Evolutionary conservation across 2,113 vertebrate genomes (phyloP).

Genomic region (Natator depressus): DNA sequence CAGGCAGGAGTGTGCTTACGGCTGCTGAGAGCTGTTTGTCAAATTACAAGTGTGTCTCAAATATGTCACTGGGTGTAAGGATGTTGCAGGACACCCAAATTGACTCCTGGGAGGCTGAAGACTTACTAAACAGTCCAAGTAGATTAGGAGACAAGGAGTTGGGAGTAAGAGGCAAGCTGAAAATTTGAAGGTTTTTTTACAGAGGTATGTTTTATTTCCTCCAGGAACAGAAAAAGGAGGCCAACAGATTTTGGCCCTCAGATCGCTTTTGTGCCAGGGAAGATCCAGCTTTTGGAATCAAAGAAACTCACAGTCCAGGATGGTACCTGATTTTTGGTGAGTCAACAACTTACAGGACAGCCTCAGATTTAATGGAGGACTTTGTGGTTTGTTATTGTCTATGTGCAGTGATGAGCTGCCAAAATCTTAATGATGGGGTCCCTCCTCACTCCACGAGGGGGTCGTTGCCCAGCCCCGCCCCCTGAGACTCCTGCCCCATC

Average conservation of each 20-base stretch:
- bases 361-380: not conserved
- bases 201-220: not conserved
- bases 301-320: accelerated
- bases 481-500: no score
- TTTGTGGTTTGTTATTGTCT: not conserved
- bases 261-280: not conserved
- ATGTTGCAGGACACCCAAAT: not conserved
- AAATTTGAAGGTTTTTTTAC: not conserved
- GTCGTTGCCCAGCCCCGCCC: no score
- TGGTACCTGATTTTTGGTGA: accelerated
- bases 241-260: accelerated
- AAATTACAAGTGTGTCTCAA: not conserved
- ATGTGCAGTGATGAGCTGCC: not conserved
- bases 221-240: accelerated
- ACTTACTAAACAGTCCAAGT: not conserved
- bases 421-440: no score
- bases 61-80: not conserved
- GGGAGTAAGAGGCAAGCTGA: not conserved
- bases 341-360: not conserved
- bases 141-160: not conserved
- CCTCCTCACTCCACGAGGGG: no score
- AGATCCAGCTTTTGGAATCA: not conserved
- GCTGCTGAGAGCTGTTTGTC: conserved; percentile 12
- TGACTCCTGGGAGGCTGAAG: not conserved
- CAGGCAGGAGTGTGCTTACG: not conserved